Evolutionary conservation across 2,113 vertebrate species (phyloP).

Genomic region (Lipophrys pholis): DNA sequence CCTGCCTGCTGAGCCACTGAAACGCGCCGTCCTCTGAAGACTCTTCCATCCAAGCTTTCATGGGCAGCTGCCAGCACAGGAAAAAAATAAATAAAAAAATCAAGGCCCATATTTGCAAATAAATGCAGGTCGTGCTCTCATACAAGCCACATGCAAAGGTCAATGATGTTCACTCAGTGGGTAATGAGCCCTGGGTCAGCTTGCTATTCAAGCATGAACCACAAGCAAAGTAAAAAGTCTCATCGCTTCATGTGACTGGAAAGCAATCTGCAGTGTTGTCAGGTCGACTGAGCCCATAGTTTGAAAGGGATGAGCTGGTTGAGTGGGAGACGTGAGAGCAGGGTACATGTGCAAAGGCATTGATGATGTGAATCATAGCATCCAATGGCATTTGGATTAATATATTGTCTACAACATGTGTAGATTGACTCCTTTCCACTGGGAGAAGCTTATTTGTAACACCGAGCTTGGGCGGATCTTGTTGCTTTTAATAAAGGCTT

Average conservation of each 20-base stretch:
- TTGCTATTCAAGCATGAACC: constrained; percentile 23
- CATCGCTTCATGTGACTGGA: not conserved
- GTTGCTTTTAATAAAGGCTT: too few relatives aligned
- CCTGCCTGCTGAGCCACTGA: constrained; percentile 87
- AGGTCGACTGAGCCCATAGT: not conserved
- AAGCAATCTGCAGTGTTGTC: constrained; percentile 8
- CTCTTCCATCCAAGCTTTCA: constrained; percentile 87
- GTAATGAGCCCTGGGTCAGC: constrained; percentile 21
- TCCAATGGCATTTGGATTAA: not conserved
- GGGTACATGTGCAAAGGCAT: not conserved
- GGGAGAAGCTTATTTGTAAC: too few relatives aligned
- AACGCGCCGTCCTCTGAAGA: constrained; percentile 75
- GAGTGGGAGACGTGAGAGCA: not conserved
- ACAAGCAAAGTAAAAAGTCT: not conserved
- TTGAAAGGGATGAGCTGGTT: not conserved
- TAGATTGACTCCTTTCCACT: too few relatives aligned
- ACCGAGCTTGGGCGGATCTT: too few relatives aligned
- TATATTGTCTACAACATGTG: not conserved
- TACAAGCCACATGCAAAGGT: not conserved
- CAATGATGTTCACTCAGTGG: constrained; percentile 3
- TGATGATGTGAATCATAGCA: not conserved
- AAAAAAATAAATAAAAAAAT: not conserved
- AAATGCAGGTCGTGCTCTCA: not conserved
- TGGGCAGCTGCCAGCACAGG: constrained; percentile 78
- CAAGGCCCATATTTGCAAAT: not conserved